phyloP scores from a whole-genome alignment of 2,113 vertebrate genomes.

The Boulengeromyrus knoepffleri region DNA sequence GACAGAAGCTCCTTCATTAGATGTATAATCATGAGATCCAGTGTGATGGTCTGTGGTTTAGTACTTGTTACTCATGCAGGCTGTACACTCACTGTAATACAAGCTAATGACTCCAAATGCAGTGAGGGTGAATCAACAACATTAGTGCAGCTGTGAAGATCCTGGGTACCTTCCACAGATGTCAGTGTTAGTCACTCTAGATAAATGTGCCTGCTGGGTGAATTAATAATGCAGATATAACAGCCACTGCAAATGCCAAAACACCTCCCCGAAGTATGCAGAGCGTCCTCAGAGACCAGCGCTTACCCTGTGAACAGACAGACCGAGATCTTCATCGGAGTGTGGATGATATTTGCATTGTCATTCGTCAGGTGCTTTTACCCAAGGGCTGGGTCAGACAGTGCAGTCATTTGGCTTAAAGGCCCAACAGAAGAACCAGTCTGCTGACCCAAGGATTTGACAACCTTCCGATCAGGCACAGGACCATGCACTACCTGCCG shows the following conservation, averaged over 20 bases:
- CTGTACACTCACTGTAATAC: neutral
- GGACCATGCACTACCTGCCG: neutral
- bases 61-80: neutral
- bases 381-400: neutral
- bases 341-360: neutral
- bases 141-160: neutral
- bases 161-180: neutral
- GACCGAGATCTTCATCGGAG: neutral
- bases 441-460: neutral
- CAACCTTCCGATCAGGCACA: neutral
- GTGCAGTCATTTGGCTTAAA: neutral
- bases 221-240: neutral
- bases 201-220: neutral
- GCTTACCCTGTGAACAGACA: neutral
- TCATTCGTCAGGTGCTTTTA: neutral
- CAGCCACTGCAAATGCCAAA: neutral
- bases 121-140: neutral
- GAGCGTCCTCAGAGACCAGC: neutral
- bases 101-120: neutral
- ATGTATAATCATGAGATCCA: neutral
- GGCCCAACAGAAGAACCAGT: neutral
- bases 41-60: neutral
- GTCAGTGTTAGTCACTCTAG: neutral
- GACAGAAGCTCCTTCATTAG: neutral
- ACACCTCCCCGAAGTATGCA: neutral